These are phyloP conservation scores for Pungitius pungitius DNA, from an alignment of 2,113 vertebrate species.

Conservation along the genomic window DNA sequence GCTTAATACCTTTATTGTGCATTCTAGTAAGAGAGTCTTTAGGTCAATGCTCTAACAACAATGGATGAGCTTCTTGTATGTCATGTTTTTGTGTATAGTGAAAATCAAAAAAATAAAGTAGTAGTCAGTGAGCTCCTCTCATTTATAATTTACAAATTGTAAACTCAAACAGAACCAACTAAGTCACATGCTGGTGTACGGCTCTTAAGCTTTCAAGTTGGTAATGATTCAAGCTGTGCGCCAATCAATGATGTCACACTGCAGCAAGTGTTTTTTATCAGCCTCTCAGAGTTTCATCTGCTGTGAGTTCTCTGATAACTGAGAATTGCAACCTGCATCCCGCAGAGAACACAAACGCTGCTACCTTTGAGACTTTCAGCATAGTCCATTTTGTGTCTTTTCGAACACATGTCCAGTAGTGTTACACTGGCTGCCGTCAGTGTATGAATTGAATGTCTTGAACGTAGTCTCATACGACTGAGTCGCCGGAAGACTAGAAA, in stretches of 20 bases:
- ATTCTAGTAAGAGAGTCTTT: background rate
- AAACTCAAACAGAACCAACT: background rate
- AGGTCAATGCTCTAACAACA: background rate
- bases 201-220: background rate
- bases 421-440: background rate
- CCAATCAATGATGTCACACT: background rate
- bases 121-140: too few relatives aligned
- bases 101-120: background rate
- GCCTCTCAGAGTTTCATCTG: background rate
- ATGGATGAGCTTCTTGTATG: background rate
- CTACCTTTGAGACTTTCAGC: background rate
- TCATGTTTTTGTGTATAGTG: background rate
- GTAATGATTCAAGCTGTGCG: background rate
- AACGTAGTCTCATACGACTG: background rate
- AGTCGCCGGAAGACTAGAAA: background rate
- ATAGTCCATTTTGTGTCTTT: background rate
- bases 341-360: background rate
- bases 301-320: background rate
- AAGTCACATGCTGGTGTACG: background rate
- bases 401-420: background rate
- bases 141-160: background rate
- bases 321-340: constrained; percentile 2
- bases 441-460: background rate
- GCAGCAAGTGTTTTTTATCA: constrained; percentile 2
- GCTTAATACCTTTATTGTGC: background rate